phyloP scores from a whole-genome alignment of 2,113 vertebrate species.

The Colaptes auratus region DNA sequence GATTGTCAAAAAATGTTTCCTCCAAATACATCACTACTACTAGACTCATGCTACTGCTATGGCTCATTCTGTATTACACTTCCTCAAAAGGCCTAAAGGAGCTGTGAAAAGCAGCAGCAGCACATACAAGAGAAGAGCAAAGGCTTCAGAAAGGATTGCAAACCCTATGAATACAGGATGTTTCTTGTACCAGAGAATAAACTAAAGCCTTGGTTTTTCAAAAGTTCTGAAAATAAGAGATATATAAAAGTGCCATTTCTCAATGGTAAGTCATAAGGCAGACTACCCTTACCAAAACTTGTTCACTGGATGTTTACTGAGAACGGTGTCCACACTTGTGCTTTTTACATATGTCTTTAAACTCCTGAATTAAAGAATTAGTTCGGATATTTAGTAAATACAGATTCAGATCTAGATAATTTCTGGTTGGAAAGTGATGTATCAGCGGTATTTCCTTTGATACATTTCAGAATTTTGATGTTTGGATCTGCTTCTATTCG shows the following conservation, averaged over 20 bases:
- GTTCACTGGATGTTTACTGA: background rate
- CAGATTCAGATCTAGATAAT: background rate
- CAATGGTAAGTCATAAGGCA: background rate
- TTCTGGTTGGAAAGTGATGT: background rate
- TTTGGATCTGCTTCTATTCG: background rate
- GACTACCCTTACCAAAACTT: background rate
- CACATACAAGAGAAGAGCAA: background rate
- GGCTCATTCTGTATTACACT: background rate
- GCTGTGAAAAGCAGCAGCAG: background rate
- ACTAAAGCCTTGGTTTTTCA: background rate
- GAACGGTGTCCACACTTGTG: background rate
- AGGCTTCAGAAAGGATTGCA: background rate
- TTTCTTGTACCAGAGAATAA: background rate
- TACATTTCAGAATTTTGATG: background rate
- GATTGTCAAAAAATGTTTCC: constrained; percentile 45
- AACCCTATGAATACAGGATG: background rate
- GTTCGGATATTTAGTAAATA: background rate
- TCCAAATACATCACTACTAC: constrained; percentile 28
- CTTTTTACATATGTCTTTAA: background rate
- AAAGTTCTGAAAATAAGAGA: background rate
- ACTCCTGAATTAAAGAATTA: background rate
- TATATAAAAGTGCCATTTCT: background rate
- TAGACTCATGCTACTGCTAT: constrained; percentile 24
- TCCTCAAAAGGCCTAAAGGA: background rate
- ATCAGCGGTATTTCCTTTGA: background rate